Evolutionary conservation across 1,140 invertebrate species (phyloP).

Genomic region (Chrysomallon squamiferum): DNA sequence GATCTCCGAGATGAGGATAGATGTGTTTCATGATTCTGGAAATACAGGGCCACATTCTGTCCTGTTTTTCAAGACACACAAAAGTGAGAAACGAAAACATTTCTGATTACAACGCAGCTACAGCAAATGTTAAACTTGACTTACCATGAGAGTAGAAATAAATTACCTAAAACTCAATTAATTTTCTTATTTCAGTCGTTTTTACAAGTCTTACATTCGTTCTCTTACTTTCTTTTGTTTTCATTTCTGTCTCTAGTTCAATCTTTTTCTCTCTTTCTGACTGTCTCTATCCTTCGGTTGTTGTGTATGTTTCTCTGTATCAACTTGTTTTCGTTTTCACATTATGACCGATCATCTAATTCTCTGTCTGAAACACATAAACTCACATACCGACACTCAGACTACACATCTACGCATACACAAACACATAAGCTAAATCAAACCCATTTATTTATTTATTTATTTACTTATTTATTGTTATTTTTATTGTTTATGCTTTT

Average conservation of each 20-base stretch:
- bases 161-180: constrained; percentile 63
- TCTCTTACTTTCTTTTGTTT: constrained; percentile 40
- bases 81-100: constrained; percentile 47
- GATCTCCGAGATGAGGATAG: constrained; percentile 58
- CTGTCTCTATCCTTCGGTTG: too few species aligned
- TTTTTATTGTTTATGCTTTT: too few species aligned
- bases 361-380: too few species aligned
- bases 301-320: too few species aligned
- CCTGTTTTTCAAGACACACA: constrained; percentile 44
- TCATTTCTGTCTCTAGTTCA: constrained; percentile 49
- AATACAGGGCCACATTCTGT: constrained; percentile 57
- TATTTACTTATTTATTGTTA: too few species aligned
- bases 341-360: too few species aligned
- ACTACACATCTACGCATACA: too few species aligned
- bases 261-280: too few species aligned
- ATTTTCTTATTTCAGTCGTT: constrained; percentile 82
- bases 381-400: too few species aligned
- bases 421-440: too few species aligned
- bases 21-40: constrained; percentile 58
- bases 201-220: constrained; percentile 75
- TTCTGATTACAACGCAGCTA: constrained; percentile 55
- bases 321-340: too few species aligned
- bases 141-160: constrained; percentile 49
- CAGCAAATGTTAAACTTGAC: constrained; percentile 51
- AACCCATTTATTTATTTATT: too few species aligned